Evolutionary conservation across 2,888 invertebrate species (phyloP).

Genomic region (Alcis repandata): DNA sequence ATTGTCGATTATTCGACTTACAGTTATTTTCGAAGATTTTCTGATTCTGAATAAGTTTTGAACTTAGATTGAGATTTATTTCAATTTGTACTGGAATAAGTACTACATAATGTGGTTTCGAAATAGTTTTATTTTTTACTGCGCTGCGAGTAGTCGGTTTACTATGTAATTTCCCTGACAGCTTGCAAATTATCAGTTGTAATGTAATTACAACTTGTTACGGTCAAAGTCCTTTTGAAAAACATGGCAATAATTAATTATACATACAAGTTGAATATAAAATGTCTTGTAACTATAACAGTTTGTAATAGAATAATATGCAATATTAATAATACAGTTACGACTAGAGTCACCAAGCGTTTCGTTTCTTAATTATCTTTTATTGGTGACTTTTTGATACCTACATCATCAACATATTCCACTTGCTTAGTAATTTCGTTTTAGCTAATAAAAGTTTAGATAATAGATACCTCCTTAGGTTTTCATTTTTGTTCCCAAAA

Average conservation of each 20-base stretch:
- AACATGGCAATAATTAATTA: constrained; percentile 14
- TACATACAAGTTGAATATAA: constrained; percentile 18
- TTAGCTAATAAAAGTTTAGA: no score
- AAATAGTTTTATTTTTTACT: background rate
- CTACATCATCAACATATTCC: no score
- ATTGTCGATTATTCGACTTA: background rate
- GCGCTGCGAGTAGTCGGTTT: background rate
- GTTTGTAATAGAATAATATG: constrained; percentile 15
- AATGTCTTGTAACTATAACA: constrained; percentile 6
- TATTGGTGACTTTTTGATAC: no score
- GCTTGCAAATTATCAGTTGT: constrained; percentile 22
- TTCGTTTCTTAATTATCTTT: background rate
- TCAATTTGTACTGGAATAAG: background rate
- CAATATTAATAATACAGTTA: background rate
- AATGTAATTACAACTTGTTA: constrained; percentile 17
- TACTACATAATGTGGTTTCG: background rate
- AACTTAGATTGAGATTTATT: background rate
- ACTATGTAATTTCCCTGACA: constrained; percentile 14
- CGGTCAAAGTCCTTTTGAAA: background rate
- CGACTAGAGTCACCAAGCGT: background rate
- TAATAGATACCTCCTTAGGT: no score
- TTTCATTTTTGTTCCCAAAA: no score
- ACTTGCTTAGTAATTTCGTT: no score
- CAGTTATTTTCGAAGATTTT: constrained; percentile 11
- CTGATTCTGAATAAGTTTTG: background rate